A percentile compares a stretch with the other conserved stretches of the same genome.
Conservation (phyloP, 2,888 invertebrate species). For the Ectobius pallidus region DNA sequence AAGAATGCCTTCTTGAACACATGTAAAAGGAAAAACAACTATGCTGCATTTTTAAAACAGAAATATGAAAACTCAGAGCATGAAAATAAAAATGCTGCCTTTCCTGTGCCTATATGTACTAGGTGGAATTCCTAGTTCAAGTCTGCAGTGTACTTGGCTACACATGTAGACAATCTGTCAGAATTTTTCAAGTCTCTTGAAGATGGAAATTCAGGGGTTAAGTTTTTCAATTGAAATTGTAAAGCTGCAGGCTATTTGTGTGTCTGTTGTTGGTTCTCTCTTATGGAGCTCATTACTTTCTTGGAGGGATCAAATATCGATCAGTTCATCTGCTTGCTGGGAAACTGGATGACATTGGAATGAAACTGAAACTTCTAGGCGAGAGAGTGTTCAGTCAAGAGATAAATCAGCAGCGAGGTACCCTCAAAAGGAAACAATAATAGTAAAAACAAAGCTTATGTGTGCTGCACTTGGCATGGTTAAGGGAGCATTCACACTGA, state of each 20-base stretch:
- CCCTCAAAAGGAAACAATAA: not conserved
- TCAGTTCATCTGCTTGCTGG: not conserved
- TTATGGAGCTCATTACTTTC: no score
- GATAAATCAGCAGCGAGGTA: not conserved
- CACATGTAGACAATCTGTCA: not conserved
- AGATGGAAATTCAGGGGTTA: not conserved
- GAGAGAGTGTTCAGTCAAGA: not conserved
- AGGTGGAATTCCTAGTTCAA: not conserved
- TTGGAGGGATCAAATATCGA: not conserved
- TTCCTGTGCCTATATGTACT: not conserved
- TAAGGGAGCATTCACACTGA: no score
- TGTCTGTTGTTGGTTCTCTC: not conserved
- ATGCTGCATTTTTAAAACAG: not conserved
- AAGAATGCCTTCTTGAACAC: not conserved
- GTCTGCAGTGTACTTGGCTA: not conserved
- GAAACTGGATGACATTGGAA: not conserved
- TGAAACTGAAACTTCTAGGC: not conserved
- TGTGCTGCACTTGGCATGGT: not conserved
- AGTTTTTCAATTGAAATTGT: not conserved
- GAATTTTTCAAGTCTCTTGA: not conserved
- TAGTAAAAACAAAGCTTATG: not conserved
- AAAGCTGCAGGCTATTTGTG: not conserved
- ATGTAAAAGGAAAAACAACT: not conserved
- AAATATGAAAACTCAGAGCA: no score
- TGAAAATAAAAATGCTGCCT: not conserved